Evolutionary conservation across 2,888 invertebrate species (phyloP).

Genomic region (Lypha dubia): DNA sequence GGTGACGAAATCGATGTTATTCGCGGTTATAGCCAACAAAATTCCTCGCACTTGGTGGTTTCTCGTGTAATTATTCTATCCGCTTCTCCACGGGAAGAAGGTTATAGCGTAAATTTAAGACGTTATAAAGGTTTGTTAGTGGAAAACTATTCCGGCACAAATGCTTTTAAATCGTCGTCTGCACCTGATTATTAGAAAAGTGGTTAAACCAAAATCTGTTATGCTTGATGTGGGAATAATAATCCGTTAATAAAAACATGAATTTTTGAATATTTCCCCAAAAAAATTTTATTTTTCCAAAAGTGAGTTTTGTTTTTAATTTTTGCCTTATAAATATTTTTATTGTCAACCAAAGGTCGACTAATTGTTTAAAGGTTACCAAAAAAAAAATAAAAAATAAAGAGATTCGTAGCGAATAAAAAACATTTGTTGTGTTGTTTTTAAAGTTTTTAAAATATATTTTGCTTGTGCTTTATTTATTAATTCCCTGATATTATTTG

Average conservation of each 20-base stretch:
- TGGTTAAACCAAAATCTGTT: neutral
- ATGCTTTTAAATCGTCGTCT: slow-evolving; percentile 83
- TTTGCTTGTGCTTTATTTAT: too few relatives aligned
- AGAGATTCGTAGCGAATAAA: too few relatives aligned
- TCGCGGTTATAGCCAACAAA: slow-evolving; percentile 87
- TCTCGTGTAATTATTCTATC: slow-evolving; percentile 88
- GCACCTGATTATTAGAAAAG: slow-evolving; percentile 82
- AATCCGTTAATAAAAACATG: neutral
- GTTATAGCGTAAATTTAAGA: slow-evolving; percentile 85
- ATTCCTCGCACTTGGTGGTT: slow-evolving; percentile 88
- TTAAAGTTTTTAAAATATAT: too few relatives aligned
- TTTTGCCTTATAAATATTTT: too few relatives aligned
- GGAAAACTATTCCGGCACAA: slow-evolving; percentile 87
- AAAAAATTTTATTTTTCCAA: too few relatives aligned
- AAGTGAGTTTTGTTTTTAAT: too few relatives aligned
- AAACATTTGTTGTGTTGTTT: too few relatives aligned
- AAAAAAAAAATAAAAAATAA: too few relatives aligned
- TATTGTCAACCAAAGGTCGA: too few relatives aligned
- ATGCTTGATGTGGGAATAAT: neutral
- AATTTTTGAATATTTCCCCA: too few relatives aligned
- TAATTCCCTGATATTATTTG: too few relatives aligned
- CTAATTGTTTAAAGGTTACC: too few relatives aligned
- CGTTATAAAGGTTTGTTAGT: slow-evolving; percentile 88
- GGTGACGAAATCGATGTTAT: slow-evolving; percentile 92
- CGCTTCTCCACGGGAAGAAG: slow-evolving; percentile 85